phyloP scores from a whole-genome alignment of 2,797 vertebrate species.

The Bradypodion pumilum region DNA sequence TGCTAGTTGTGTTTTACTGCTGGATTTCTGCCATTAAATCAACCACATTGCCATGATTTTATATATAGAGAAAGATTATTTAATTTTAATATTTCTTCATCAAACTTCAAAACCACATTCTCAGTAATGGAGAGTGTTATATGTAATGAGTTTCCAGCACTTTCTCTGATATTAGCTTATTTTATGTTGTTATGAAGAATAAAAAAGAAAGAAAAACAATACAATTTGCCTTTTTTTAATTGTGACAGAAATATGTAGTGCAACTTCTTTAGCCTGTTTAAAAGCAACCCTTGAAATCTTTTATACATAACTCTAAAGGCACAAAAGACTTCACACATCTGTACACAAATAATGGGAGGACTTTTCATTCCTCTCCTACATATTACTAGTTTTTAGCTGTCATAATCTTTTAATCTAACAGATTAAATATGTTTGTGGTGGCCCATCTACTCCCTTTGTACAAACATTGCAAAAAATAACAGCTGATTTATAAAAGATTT shows the following conservation, averaged over 20 bases:
- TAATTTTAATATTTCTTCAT: constrained; percentile 40
- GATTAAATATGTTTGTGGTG: constrained; percentile 83
- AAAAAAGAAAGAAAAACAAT: constrained; percentile 41
- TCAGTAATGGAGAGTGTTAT: constrained; percentile 60
- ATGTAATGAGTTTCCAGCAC: constrained; percentile 58
- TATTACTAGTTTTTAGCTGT: constrained; percentile 80
- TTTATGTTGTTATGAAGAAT: constrained; percentile 65
- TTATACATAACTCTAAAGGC: constrained; percentile 83
- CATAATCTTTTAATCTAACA: constrained; percentile 81
- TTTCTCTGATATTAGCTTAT: constrained; percentile 62
- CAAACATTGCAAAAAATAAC: constrained; percentile 75
- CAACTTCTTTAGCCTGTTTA: constrained; percentile 74
- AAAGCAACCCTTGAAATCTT: constrained; percentile 68
- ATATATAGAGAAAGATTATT: constrained; percentile 30
- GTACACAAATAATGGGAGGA: constrained; percentile 61
- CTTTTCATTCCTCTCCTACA: constrained; percentile 74
- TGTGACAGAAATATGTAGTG: constrained; percentile 68
- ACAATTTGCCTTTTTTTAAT: constrained; percentile 62
- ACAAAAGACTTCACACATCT: constrained; percentile 74
- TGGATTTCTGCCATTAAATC: not conserved
- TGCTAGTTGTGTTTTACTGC: too few species aligned
- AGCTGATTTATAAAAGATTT: constrained; percentile 83
- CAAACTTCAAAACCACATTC: constrained; percentile 34
- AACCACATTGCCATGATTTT: constrained; percentile 20
- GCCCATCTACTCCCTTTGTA: constrained; percentile 84